A percentile compares a stretch with the other conserved stretches of the same genome.
phyloP scores from a whole-genome alignment of 2,888 invertebrate genomes.

The Keiferia lycopersicella region DNA sequence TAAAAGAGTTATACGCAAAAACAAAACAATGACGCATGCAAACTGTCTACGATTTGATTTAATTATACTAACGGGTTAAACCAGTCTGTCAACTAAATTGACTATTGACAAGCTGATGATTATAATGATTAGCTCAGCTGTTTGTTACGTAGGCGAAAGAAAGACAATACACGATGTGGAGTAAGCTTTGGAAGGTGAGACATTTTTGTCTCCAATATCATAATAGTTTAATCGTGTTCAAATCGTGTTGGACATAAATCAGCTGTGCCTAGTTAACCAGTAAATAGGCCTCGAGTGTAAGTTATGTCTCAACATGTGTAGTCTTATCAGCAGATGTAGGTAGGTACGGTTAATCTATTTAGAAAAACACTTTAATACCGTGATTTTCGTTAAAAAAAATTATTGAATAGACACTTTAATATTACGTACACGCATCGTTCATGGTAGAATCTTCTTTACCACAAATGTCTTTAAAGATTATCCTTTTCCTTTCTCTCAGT shows the following conservation, averaged over 20 bases:
- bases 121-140: constrained; percentile 9
- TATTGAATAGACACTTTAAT: no score
- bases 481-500: neutral
- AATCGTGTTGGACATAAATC: no score
- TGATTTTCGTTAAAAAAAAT: no score
- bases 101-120: constrained; percentile 2
- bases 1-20: neutral
- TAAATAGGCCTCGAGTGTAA: no score
- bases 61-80: neutral
- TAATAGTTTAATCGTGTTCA: no score
- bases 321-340: no score
- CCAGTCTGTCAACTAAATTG: neutral
- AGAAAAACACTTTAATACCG: no score
- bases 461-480: neutral
- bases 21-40: neutral
- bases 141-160: neutral
- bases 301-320: no score
- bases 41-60: neutral
- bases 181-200: neutral
- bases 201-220: neutral
- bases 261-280: no score
- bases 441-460: neutral
- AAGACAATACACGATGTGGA: neutral
- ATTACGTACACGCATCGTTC: no score
- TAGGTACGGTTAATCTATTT: no score